Evolutionary conservation across 1,140 invertebrate genomes (phyloP), one percentile per base, ranked within the genome.

Genomic region (Pseudomyrmex cubaensis): DNA sequence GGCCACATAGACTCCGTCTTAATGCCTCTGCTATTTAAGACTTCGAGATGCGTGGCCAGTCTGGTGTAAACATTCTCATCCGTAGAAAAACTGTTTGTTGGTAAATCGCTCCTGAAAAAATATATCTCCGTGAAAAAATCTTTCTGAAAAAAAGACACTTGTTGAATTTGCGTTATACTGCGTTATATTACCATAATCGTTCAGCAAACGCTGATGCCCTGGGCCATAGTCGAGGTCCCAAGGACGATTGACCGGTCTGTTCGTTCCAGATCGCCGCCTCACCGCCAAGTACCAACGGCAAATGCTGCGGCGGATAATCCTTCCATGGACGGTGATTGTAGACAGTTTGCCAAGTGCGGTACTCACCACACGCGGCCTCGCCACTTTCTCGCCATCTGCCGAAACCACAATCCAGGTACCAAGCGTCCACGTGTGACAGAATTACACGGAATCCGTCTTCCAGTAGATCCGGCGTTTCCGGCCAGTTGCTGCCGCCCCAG

Each of bases 361-460:
- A 98, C 1, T 97, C 97, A 5, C 97, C 96, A 89, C 97, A 98
- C 57, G 97, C 96, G 0, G 96, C 97, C 61, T 96, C 96, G 0
- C 94, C 96, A 2, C 92, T 93, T 84, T 97, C 97, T 8, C 97
- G 94, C 97, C 97, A 98, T 59, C 95, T 96, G 1, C 97, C 97
- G 90, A 97, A 97, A 0, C 97, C 97, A 88, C 97, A 98, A 89
- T 98, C 97, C 72, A 98, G 94, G 93, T 98, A 98, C 97, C 97
- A 98, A 1, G 97, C 97, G 90, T 98, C 97, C 46, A 97, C 97
- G 90, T 98, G 97, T 0, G 97, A 98, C 50, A 97, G 93, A 46
- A 98, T 96, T n/a, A 97, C 95, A 20, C 96, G 95, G 91, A 96
- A 97, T 0, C 97, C 97, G 72, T 96, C 96, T 74, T 96, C 95